phyloP scores from a whole-genome alignment of 2,888 invertebrate species.

The Embidobia sp. region DNA sequence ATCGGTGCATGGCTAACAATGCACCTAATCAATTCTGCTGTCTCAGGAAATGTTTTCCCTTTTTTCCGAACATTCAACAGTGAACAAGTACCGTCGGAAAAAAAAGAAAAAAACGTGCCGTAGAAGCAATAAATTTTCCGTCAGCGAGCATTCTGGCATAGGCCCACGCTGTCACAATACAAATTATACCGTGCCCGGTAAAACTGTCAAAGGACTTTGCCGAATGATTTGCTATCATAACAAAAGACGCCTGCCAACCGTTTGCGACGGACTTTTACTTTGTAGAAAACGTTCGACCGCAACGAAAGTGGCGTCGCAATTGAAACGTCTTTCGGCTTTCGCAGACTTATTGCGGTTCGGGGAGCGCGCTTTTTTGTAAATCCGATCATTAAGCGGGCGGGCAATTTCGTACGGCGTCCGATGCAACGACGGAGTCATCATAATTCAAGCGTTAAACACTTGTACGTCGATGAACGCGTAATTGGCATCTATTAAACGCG shows the following conservation, averaged over 20 bases:
- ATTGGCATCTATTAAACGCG: constrained; percentile 34
- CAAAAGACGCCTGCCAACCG: constrained; percentile 26
- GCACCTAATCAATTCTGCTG: too few relatives aligned
- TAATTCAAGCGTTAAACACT: constrained; percentile 28
- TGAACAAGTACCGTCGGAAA: neutral
- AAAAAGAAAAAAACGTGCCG: too few relatives aligned
- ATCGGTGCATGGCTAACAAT: too few relatives aligned
- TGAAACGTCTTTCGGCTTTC: too few relatives aligned
- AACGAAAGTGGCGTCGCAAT: constrained; percentile 17
- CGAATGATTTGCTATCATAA: constrained; percentile 52
- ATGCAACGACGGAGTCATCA: constrained; percentile 21
- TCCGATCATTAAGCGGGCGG: constrained; percentile 8
- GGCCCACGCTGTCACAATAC: constrained; percentile 39
- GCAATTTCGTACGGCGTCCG: too few relatives aligned
- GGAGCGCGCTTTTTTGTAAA: constrained; percentile 14
- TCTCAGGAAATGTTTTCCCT: neutral
- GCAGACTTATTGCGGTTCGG: neutral
- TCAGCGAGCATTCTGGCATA: neutral
- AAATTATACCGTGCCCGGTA: constrained; percentile 47
- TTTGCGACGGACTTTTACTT: constrained; percentile 16
- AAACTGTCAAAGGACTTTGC: constrained; percentile 46
- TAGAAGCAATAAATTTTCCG: constrained; percentile 31
- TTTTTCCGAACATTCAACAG: neutral
- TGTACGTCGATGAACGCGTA: constrained; percentile 3
- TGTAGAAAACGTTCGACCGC: constrained; percentile 24